phyloP scores from a whole-genome alignment of 1,140 invertebrate species.

The Neodiprion lecontei region DNA sequence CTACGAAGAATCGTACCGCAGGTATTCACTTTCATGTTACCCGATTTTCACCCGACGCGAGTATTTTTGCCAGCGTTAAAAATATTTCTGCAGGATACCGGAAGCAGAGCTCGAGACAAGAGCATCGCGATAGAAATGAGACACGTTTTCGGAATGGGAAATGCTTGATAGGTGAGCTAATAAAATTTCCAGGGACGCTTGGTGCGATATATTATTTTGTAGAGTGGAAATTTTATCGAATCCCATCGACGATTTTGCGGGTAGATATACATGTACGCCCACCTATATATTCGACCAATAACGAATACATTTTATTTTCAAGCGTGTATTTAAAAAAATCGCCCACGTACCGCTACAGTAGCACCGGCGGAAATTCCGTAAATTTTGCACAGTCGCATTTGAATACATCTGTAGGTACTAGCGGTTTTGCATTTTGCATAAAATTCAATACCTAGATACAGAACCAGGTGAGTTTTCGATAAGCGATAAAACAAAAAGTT shows the following conservation, averaged over 20 bases:
- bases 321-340: not conserved
- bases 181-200: not conserved
- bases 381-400: not conserved
- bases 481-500: not conserved
- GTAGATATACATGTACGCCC: not conserved
- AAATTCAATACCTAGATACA: not conserved
- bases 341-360: not conserved
- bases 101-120: not conserved
- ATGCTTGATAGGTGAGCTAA: not conserved
- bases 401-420: not conserved
- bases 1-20: too few relatives aligned
- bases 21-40: too few relatives aligned
- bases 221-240: not conserved
- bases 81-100: not conserved
- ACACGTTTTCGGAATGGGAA: not conserved
- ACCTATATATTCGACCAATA: not conserved
- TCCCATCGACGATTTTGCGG: not conserved
- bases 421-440: slow-evolving; percentile 4
- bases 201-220: not conserved
- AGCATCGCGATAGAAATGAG: not conserved
- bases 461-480: not conserved
- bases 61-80: not conserved
- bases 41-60: too few relatives aligned
- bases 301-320: not conserved
- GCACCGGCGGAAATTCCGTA: slow-evolving; percentile 3